Conservation (phyloP, 2,797 vertebrate species). For the Pachyuromys duprasi region DNA sequence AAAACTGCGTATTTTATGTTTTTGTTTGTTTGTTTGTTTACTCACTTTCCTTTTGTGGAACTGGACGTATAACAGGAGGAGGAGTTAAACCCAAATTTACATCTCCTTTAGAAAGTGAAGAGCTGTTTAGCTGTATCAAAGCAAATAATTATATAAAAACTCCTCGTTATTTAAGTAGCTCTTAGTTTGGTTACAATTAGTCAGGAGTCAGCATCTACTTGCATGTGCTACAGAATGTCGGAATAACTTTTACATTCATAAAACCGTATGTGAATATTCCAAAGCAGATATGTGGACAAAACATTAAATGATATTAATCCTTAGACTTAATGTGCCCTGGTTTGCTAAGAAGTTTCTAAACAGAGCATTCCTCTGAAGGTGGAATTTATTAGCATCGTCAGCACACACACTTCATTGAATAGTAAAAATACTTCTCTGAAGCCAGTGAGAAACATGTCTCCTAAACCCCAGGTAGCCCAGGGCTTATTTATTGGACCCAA, state of each 20-base stretch:
- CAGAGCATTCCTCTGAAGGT: not conserved
- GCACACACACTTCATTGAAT: not conserved
- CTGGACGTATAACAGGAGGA: not conserved
- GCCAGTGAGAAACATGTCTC: not conserved
- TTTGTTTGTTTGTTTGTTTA: not conserved
- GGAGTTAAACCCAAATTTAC: constrained; percentile 38
- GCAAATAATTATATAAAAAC: not conserved
- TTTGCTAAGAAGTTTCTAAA: not conserved
- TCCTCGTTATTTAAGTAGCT: constrained; percentile 12
- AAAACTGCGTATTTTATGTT: not conserved
- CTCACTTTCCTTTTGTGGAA: constrained; percentile 1
- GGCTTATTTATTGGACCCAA: not conserved
- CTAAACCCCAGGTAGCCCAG: not conserved
- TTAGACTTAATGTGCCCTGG: constrained; percentile 19
- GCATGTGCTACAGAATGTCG: not conserved
- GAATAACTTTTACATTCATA: not conserved
- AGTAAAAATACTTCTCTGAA: not conserved
- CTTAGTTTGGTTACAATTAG: constrained; percentile 3
- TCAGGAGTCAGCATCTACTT: constrained; percentile 13
- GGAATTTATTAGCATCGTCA: constrained; percentile 22
- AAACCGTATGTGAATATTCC: constrained; percentile 31
- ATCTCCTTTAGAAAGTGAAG: constrained; percentile 35
- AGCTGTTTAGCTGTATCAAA: not conserved
- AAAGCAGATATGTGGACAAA: constrained; percentile 1
- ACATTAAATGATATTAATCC: not conserved